Percentiles rank a stretch among this genome's conserved stretches.
phyloP scores from a whole-genome alignment of 2,113 vertebrate genomes.

The Crotalus viridis region DNA sequence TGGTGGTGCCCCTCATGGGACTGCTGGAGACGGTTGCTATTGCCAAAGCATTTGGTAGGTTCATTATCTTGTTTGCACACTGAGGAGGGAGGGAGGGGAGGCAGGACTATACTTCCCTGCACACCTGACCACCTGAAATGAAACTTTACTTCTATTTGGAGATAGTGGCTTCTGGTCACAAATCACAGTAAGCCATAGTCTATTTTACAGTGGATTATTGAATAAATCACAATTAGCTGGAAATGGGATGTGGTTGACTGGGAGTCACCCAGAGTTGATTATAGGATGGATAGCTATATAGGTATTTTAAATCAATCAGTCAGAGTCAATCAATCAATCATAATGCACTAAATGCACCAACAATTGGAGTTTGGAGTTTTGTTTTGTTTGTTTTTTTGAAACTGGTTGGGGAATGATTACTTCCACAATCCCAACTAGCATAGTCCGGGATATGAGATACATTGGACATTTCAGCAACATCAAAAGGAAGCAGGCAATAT shows the following conservation, averaged over 20 bases:
- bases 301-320: background rate
- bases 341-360: background rate
- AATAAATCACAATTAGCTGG: background rate
- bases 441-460: background rate
- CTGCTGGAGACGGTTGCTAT: conserved; percentile 91
- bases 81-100: background rate
- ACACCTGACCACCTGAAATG: background rate
- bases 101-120: background rate
- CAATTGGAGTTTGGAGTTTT: too few species aligned
- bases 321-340: background rate
- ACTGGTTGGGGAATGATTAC: background rate
- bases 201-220: background rate
- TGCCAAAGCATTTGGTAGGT: conserved; percentile 90
- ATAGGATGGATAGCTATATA: background rate
- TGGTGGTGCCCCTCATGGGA: conserved; percentile 89
- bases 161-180: background rate
- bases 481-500: background rate
- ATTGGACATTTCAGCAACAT: background rate
- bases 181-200: background rate
- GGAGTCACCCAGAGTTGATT: background rate
- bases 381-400: too few species aligned
- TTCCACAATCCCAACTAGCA: background rate
- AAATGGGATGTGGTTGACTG: background rate
- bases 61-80: background rate
- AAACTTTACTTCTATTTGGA: background rate